Percentiles rank a stretch among this genome's conserved stretches.
Conservation (phyloP, 64 coral and sea anemone genomes). For the Exaiptasia diaphana region DNA sequence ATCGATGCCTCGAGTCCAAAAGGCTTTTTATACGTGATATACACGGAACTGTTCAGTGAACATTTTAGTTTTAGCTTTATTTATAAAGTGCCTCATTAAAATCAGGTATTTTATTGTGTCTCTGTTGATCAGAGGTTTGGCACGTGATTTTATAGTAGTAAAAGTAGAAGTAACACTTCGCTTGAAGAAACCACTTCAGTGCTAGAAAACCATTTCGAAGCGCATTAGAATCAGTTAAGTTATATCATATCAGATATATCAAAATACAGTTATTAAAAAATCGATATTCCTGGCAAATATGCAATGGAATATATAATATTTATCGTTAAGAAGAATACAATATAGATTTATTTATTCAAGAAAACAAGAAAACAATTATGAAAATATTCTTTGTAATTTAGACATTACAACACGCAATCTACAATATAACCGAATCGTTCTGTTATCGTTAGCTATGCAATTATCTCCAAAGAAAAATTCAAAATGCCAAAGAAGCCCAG, state of each 20-base stretch:
- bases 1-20: no score
- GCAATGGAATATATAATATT: neutral
- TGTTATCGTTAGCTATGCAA: no score
- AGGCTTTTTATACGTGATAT: no score
- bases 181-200: neutral
- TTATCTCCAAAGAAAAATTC: no score
- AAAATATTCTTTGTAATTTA: no score
- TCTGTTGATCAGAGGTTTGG: constrained; percentile 3
- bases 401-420: no score
- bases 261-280: neutral
- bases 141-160: neutral
- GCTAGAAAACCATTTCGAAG: constrained; percentile 12
- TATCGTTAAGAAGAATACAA: neutral
- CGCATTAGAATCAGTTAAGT: neutral
- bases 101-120: neutral
- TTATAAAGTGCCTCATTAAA: neutral
- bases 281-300: neutral
- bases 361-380: no score
- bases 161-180: neutral
- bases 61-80: no score
- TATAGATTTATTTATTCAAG: constrained; percentile 9
- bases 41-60: no score
- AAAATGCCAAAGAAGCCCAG: no score
- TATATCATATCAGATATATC: neutral
- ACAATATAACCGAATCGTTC: no score